phyloP scores from a whole-genome alignment of 2,888 invertebrate species.

The Calliphora vomitoria region DNA sequence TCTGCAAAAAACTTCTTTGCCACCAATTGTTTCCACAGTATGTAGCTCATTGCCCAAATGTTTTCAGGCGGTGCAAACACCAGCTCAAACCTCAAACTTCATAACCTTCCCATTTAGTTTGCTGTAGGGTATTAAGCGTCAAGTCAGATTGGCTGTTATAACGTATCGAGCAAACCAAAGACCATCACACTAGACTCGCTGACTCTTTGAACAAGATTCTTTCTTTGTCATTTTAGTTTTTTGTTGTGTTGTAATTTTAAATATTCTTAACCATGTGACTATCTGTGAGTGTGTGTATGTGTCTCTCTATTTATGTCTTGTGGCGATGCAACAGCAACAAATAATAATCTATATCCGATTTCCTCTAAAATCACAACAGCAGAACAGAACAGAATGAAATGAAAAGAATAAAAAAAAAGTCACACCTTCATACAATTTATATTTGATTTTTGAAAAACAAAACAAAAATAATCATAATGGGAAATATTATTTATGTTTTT shows the following conservation, averaged over 20 bases:
- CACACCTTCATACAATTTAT: conserved; percentile 69
- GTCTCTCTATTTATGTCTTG: conserved; percentile 5
- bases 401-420: conserved; percentile 55
- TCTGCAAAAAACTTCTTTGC: too few species aligned
- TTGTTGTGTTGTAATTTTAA: neutral
- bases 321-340: conserved; percentile 35
- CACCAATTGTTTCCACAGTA: too few species aligned
- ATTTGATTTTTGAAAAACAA: conserved; percentile 32
- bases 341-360: conserved; percentile 74
- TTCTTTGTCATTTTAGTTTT: conserved; percentile 20
- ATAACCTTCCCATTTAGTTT: neutral
- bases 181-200: conserved; percentile 64
- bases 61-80: neutral
- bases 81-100: neutral
- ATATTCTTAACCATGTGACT: neutral
- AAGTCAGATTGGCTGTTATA: conserved; percentile 12
- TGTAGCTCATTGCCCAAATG: neutral
- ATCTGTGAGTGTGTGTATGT: neutral
- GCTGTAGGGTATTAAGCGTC: conserved; percentile 41
- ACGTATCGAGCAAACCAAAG: neutral
- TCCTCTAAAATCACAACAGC: conserved; percentile 56
- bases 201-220: conserved; percentile 61
- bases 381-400: conserved; percentile 8
- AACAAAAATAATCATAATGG: conserved; percentile 41
- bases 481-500: conserved; percentile 66